Conservation (phyloP, 2,113 vertebrate species). For the Himantopus leucocephalus region DNA sequence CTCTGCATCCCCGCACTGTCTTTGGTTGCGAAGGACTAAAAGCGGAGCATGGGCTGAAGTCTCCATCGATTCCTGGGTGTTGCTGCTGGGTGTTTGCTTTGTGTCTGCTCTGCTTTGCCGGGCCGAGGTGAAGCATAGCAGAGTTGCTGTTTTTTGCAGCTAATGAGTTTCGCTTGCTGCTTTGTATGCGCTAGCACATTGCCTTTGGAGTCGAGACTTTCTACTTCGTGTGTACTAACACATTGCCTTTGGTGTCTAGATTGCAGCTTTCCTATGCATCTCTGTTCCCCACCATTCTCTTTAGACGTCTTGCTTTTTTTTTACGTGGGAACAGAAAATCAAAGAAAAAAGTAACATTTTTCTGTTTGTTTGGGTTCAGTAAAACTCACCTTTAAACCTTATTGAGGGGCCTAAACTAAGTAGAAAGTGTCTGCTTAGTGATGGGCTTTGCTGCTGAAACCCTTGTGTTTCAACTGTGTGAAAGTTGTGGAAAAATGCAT, state of each 20-base stretch:
- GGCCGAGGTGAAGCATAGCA: neutral
- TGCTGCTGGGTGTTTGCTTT: neutral
- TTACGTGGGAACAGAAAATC: neutral
- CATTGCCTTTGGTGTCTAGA: neutral
- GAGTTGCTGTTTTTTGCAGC: neutral
- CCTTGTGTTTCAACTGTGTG: neutral
- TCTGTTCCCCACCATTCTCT: fast-evolving
- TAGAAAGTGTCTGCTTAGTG: neutral
- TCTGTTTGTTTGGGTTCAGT: neutral
- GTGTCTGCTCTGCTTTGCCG: neutral
- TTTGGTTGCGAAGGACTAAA: neutral
- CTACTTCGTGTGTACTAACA: neutral
- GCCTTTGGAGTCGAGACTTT: neutral
- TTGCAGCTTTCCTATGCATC: neutral
- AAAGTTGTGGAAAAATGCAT: no score
- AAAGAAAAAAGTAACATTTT: neutral
- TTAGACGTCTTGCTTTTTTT: neutral
- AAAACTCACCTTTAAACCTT: neutral
- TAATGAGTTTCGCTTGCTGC: neutral
- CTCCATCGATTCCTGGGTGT: neutral
- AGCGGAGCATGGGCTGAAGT: fast-evolving
- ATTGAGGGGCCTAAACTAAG: neutral
- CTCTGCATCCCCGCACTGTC: fast-evolving
- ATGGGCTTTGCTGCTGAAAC: neutral
- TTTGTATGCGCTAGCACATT: neutral